Evolutionary conservation across 2,113 vertebrate genomes (phyloP).

Genomic region (Phrynocephalus versicolor): DNA sequence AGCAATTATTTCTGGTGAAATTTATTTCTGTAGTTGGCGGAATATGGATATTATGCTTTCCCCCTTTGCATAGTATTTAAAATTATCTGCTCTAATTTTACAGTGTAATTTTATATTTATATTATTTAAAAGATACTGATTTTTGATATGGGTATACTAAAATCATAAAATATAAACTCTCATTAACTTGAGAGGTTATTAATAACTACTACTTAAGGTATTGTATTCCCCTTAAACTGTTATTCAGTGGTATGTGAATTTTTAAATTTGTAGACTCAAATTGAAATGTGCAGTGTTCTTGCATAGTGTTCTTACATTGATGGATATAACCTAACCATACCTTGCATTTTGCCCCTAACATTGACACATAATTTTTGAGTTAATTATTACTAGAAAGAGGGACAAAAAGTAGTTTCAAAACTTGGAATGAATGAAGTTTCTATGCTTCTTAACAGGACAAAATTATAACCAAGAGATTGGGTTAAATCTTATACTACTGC

Average conservation of each 20-base stretch:
- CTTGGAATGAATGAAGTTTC: constrained; percentile 73
- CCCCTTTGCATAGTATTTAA: not conserved
- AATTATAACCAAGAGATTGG: constrained; percentile 73
- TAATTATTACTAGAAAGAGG: constrained; percentile 66
- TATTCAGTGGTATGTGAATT: constrained; percentile 15
- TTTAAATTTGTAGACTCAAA: constrained; percentile 25
- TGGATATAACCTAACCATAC: constrained; percentile 50
- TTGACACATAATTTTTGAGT: constrained; percentile 63
- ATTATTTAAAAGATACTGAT: not conserved
- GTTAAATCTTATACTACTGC: constrained; percentile 77
- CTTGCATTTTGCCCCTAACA: constrained; percentile 51
- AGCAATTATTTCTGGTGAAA: constrained; percentile 46
- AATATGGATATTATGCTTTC: not conserved
- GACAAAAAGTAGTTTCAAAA: constrained; percentile 67
- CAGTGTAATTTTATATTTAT: not conserved
- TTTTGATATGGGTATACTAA: not conserved
- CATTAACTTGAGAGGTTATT: constrained; percentile 43
- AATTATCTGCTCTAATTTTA: not conserved
- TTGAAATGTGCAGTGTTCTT: constrained; percentile 37
- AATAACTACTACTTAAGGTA: constrained; percentile 13
- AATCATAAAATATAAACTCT: not conserved
- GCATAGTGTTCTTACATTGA: constrained; percentile 32
- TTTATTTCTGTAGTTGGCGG: constrained; percentile 14
- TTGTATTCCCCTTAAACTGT: constrained; percentile 44
- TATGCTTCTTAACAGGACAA: constrained; percentile 71